Evolutionary conservation across 2,113 vertebrate species (phyloP).

Genomic region (Ctenodactylus gundi): DNA sequence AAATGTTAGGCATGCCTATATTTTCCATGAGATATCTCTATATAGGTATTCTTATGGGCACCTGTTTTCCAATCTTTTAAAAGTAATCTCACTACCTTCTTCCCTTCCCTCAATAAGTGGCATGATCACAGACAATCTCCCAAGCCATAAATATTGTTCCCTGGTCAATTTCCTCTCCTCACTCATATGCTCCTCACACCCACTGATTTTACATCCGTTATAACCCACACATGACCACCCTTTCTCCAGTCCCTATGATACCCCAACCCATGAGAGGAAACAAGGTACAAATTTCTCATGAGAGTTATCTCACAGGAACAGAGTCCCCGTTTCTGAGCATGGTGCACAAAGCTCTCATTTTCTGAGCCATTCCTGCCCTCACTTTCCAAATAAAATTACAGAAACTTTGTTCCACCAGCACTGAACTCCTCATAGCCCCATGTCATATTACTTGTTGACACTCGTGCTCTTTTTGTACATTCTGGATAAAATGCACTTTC

Average conservation of each 20-base stretch:
- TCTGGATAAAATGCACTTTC: neutral
- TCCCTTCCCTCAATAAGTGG: neutral
- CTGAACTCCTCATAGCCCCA: neutral
- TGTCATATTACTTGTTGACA: neutral
- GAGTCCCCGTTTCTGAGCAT: neutral
- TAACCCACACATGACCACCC: neutral
- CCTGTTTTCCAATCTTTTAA: neutral
- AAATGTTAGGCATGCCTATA: neutral
- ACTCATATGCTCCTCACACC: neutral
- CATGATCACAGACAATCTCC: neutral
- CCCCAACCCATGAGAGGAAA: neutral
- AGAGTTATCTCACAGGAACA: neutral
- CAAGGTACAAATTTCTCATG: neutral
- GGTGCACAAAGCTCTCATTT: neutral
- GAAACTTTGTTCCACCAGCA: neutral
- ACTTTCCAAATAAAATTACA: neutral
- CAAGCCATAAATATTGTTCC: neutral
- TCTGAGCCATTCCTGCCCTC: neutral
- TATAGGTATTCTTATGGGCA: neutral
- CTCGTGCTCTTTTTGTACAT: neutral
- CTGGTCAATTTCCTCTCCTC: neutral
- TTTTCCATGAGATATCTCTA: neutral
- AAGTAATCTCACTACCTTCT: neutral
- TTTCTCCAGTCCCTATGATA: neutral
- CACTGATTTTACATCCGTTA: neutral